These are phyloP conservation scores for Drosophila sordidapex DNA, from an alignment of 2,888 invertebrate genomes.

Conservation along the genomic window DNA sequence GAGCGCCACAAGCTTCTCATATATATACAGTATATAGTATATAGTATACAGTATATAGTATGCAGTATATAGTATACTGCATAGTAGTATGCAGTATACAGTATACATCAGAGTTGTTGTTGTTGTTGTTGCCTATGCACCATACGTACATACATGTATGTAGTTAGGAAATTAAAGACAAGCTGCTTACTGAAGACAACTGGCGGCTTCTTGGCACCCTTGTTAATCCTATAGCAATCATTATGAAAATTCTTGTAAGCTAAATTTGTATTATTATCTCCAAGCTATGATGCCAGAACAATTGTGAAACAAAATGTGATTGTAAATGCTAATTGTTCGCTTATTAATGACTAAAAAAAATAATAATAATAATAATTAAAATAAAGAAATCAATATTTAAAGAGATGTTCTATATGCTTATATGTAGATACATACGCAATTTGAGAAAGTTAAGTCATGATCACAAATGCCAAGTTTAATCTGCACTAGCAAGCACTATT, in stretches of 20 bases:
- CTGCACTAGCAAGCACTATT: background rate
- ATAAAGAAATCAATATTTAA: background rate
- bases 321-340: slow-evolving; percentile 37
- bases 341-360: slow-evolving; percentile 5
- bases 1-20: slow-evolving; percentile 1
- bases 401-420: slow-evolving; percentile 10
- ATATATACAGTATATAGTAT: background rate
- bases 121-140: slow-evolving; percentile 3
- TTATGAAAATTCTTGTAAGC: slow-evolving; percentile 1
- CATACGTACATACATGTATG: background rate
- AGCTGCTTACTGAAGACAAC: background rate
- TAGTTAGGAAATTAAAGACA: background rate
- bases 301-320: slow-evolving; percentile 41
- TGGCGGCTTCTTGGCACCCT: background rate
- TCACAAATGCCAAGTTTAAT: slow-evolving; percentile 4
- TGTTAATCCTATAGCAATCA: slow-evolving; percentile 5
- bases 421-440: slow-evolving; percentile 8
- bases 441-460: slow-evolving; percentile 20
- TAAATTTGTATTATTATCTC: slow-evolving; percentile 1
- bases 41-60: background rate
- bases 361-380: background rate
- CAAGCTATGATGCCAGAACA: slow-evolving; percentile 24
- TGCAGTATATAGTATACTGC: background rate
- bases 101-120: background rate
- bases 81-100: background rate